Base-by-base conservation (phyloP, 2,797 vertebrate species). In the Nannoperca australis region DNA sequence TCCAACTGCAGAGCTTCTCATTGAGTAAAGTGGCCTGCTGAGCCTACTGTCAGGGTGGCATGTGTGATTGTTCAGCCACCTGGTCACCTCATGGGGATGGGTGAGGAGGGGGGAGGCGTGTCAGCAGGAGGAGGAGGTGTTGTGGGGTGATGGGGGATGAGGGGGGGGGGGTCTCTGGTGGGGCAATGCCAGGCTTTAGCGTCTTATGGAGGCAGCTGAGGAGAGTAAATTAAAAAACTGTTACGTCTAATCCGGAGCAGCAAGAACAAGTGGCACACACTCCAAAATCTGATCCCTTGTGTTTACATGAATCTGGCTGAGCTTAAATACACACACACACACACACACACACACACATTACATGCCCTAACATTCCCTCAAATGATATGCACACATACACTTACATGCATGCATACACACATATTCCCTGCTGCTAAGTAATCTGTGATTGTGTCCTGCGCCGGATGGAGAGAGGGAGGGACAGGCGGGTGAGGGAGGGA, bases 221-320 rank as follows among this genome's bases (percentile, higher is more conserved):
- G 87, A 90, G 85, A 92, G 83, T 93, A 95, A 95, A 95, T 95
- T 91, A 95, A 95, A 94, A 95, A 94, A 91, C 88, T 90, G 92
- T 93, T 89, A 90, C 54, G 77, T 92, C 89, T 95, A 95, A 95
- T 95, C 94, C 88, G 81, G 83, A 91, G 91, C 80, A 73, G 83
- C 84, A 87, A 88, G 92, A 93, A 93, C 93, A 95, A 95, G 93
- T 94, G 93, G 89, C 92, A 91, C 92, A 93, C 89, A 70, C 89
- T 90, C 85, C 88, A 89, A 95, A 91, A 89, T 91, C 89, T 91
- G 92, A 95, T 94, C 93, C 92, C 66, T 84, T 38, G 64, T 93
- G 89, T 94, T 94, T 93, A 94, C 90, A 92, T 76, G 70, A 79
- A 92, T 92, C 88, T 78, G 91, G 83, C 90, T 79, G 80, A 85